Evolutionary conservation across 2,888 invertebrate species (phyloP), one percentile per base, ranked within the genome.

Genomic region (Chrysopilus asiliformis): DNA sequence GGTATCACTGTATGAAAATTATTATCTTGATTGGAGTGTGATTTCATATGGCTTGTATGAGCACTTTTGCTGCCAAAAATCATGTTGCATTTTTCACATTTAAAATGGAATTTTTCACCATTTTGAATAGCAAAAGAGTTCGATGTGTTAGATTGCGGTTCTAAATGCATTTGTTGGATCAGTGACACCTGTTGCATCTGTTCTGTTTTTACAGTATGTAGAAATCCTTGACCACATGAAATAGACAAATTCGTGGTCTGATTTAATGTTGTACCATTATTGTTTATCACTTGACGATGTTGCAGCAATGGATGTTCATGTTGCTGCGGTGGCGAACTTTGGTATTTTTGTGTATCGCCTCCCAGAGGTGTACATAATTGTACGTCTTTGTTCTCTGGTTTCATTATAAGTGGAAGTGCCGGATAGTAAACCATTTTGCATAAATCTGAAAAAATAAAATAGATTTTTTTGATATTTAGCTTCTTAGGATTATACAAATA

Each of bases 21-120:
- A 55, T 49, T 4, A 48, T 47, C 32, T 50, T 14, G 34, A 31
- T 69, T 70, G 24, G 73, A 71, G 59, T 82, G 82, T n/a, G 71
- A 71, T 41, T 73, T 67, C 18, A 73, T 58, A 51, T 76, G 75
- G 51, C 78, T 80, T 43, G 81, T 81, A 48, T 80, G 74, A 2
- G 79, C 75, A 56, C 74, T 79, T 54, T 80, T 77, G 49, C 80
- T 80, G 30, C 76, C 75, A 51, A 83, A 80, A 41, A 69, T 74
- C 64, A 82, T 74, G 43, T 76, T 77, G 53, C 82, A 82, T 53
- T 79, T 72, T 34, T 75, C 70, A 56, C 82, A 83, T 49, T 68
- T 70, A 49, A 70, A 73, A 18, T 61, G 55, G 55, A 71, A 65
- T 65, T 72, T 72, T 66, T 42, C 25, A 26, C 16, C 33, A 26